Evolutionary conservation across 2,888 invertebrate genomes (phyloP).

Genomic region (Diloba caeruleocephala): DNA sequence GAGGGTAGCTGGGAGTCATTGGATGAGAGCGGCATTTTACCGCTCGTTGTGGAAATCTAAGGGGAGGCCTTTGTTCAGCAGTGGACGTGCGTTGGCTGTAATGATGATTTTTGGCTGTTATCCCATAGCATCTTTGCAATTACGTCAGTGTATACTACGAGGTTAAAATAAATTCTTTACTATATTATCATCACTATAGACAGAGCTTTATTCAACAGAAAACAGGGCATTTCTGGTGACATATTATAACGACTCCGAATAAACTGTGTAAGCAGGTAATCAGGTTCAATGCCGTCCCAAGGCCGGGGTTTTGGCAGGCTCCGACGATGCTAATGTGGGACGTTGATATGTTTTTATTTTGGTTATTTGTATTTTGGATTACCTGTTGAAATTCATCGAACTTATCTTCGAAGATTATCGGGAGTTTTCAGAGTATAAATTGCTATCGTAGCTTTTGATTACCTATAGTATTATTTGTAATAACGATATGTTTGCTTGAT

Average conservation of each 20-base stretch:
- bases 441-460: too few relatives aligned
- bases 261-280: slow-evolving; percentile 55
- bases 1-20: too few relatives aligned
- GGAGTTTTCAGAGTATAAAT: neutral
- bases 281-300: slow-evolving; percentile 64
- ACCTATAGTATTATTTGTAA: too few relatives aligned
- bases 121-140: too few relatives aligned
- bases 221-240: slow-evolving; percentile 10
- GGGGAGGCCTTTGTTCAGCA: too few relatives aligned
- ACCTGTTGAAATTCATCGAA: slow-evolving; percentile 12
- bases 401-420: slow-evolving; percentile 11
- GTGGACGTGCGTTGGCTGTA: too few relatives aligned
- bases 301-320: slow-evolving; percentile 57
- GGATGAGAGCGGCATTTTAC: too few relatives aligned
- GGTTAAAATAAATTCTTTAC: too few relatives aligned
- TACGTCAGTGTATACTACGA: too few relatives aligned
- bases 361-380: slow-evolving; percentile 13
- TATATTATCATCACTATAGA: neutral
- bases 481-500: too few relatives aligned
- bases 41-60: too few relatives aligned
- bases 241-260: slow-evolving; percentile 31
- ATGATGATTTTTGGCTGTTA: too few relatives aligned
- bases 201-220: slow-evolving; percentile 6
- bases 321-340: slow-evolving; percentile 31
- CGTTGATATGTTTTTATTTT: slow-evolving; percentile 51